Evolutionary conservation across 2,888 invertebrate species (phyloP).

Genomic region (Apomyelois bistriatella): DNA sequence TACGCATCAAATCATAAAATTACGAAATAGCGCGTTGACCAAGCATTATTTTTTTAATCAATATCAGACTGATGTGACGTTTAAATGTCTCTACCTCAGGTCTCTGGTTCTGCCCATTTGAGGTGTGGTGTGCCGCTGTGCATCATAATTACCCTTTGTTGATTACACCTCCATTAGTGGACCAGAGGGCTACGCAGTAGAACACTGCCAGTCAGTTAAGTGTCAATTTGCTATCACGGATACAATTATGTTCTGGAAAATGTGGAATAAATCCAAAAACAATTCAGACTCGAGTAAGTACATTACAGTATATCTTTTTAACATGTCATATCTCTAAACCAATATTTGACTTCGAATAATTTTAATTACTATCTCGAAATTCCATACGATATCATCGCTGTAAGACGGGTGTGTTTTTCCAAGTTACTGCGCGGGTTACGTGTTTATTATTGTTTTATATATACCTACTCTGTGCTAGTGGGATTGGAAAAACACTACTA

Average conservation of each 20-base stretch:
- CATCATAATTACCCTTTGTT: constrained; percentile 28
- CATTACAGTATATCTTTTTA: too few relatives aligned
- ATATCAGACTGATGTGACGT: background rate
- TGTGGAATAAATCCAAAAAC: background rate
- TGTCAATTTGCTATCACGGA: background rate
- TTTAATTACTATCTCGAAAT: too few relatives aligned
- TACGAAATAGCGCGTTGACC: too few relatives aligned
- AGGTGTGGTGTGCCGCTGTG: constrained; percentile 3
- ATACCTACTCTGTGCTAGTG: too few relatives aligned
- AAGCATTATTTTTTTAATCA: too few relatives aligned
- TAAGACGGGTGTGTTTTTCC: too few relatives aligned
- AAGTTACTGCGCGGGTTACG: too few relatives aligned
- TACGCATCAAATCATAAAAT: too few relatives aligned
- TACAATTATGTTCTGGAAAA: background rate
- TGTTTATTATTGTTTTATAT: background rate
- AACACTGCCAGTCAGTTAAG: background rate
- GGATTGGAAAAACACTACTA: too few relatives aligned
- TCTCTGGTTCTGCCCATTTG: background rate
- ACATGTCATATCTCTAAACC: too few relatives aligned
- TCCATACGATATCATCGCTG: too few relatives aligned
- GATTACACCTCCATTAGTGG: constrained; percentile 16
- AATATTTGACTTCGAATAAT: too few relatives aligned
- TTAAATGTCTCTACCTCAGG: background rate
- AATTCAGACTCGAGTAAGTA: background rate
- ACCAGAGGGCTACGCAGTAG: constrained; percentile 8